Conservation (phyloP, 2,113 vertebrate species). For the Megaptera novaeangliae region DNA sequence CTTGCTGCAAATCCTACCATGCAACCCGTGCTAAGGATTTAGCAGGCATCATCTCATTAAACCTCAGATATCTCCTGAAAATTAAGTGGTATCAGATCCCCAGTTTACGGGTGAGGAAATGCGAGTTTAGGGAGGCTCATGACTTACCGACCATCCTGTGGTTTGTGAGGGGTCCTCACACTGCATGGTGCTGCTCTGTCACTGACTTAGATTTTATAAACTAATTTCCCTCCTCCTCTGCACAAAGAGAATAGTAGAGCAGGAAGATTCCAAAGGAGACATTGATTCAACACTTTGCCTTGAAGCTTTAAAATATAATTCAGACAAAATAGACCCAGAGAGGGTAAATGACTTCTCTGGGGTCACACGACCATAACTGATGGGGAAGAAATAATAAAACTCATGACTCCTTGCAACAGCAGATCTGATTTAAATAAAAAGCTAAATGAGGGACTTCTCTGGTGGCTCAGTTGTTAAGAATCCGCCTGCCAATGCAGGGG, state of each 20-base stretch:
- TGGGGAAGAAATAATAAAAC: not conserved
- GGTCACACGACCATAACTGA: not conserved
- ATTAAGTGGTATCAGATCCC: not conserved
- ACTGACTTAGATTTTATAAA: not conserved
- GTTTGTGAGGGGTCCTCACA: not conserved
- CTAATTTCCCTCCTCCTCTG: not conserved
- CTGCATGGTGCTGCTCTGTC: not conserved
- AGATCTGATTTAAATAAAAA: not conserved
- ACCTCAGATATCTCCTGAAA: not conserved
- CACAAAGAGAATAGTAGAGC: not conserved
- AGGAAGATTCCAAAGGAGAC: not conserved
- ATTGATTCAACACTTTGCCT: not conserved
- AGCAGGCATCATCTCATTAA: not conserved
- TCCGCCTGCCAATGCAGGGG: too few species aligned
- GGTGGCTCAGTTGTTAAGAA: too few species aligned
- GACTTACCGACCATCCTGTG: not conserved
- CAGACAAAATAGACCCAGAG: not conserved
- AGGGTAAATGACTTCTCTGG: not conserved
- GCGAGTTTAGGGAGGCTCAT: not conserved
- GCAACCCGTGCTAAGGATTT: not conserved
- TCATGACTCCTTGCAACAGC: not conserved
- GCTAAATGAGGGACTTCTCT: too few species aligned
- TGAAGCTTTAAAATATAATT: slow-evolving; percentile 10
- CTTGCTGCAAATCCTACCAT: not conserved
- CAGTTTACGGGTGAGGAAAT: not conserved